Percentiles rank a stretch among this genome's conserved stretches.
Evolutionary conservation across 2,888 invertebrate genomes (phyloP).

Genomic region (Phrixothrix hirtus): DNA sequence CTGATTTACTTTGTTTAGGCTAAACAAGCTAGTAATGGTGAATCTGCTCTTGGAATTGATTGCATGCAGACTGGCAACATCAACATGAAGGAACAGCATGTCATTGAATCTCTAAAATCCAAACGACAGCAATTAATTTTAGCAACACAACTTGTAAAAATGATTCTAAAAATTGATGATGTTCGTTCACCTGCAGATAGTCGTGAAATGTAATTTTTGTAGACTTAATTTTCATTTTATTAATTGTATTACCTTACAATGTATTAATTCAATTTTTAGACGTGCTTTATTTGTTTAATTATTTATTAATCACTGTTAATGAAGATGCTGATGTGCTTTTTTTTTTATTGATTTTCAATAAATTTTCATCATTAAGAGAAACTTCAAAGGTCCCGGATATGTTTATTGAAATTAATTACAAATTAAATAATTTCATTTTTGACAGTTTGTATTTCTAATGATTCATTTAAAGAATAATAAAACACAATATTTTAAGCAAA

Average conservation of each 20-base stretch:
- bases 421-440: no score
- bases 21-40: slow-evolving; percentile 81
- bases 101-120: slow-evolving; percentile 94
- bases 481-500: no score
- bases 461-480: no score
- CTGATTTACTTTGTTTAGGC: no score
- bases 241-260: slow-evolving; percentile 1
- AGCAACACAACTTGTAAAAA: slow-evolving; percentile 97
- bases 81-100: slow-evolving; percentile 94
- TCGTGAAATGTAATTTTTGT: slow-evolving; percentile 12
- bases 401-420: no score
- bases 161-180: slow-evolving; percentile 99
- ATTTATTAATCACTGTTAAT: background rate
- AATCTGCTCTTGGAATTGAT: slow-evolving; percentile 90
- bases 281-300: background rate
- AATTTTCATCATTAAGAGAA: slow-evolving; percentile 6
- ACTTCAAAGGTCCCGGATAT: no score
- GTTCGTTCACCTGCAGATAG: slow-evolving; percentile 64
- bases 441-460: no score
- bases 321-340: slow-evolving; percentile 3
- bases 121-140: slow-evolving; percentile 97
- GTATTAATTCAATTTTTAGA: slow-evolving; percentile 8
- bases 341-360: slow-evolving; percentile 6
- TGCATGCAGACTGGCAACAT: slow-evolving; percentile 81
- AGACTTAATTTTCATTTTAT: background rate